Base-by-base conservation (phyloP, 2,113 vertebrate species). In the Elgaria multicarinata region DNA sequence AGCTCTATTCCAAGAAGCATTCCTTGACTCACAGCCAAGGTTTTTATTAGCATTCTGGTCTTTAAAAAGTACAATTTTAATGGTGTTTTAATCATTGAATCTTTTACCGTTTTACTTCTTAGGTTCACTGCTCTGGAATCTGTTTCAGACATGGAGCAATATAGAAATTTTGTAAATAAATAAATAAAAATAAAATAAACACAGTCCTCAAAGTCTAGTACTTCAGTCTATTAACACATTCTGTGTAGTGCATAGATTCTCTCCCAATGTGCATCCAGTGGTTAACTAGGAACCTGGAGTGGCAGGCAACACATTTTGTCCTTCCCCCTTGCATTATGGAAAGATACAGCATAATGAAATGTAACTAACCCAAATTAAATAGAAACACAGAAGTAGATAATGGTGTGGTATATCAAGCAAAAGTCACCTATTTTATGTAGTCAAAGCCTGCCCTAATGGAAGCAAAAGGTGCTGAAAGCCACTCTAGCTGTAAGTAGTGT, bases 381-480 rank as follows among this genome's bases (percentile, higher is more conserved):
- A 1, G 53, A 46, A 50, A 69, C n/a, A 33, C 44, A 42, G 77
- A 81, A 81, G n/a, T 81, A 81, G 66, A 81, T 81, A 88, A 88
- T 44, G 66, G 13, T 53, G 28, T 66, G 20, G 24, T 33, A 71
- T 72, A 71, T 88, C n/a, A 36, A 69, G 28, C 33, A 42, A 81
- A 71, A 69, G 50, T 3, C 36, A 42, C 78, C 46, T 71, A 22
- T 55, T 42, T 66, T 58, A 66, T 66, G 14, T 46, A 42, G 36
- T 42, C 22, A 33, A 16, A 39, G 66, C 14, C 77, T 81, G 46
- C 66, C 24, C 46, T 88, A 33, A 55, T 31, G 36, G 87, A 81
- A 81, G 66, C 46, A 39, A 42, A 79, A 24, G 26, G 66, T 72
- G 46, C 6, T 88, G 77, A 81, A 88, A 88, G 50, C 66, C 87